Base-by-base conservation (phyloP, 1,140 invertebrate genomes). In the Heliconius melpomene region DNA sequence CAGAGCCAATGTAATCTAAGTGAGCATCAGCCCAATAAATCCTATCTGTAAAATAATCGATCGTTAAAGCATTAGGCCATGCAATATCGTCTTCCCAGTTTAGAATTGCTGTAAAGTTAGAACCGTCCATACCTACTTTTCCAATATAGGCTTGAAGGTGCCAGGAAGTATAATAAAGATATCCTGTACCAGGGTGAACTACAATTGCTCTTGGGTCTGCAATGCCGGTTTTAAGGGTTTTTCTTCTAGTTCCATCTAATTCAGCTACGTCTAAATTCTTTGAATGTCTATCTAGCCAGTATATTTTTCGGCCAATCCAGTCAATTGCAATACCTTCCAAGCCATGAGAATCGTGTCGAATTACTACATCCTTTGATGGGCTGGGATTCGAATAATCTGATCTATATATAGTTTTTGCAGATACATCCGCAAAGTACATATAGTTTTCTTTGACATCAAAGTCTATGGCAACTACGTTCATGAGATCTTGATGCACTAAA, bases 1-100 rank as follows among this genome's bases (percentile, higher is more conserved):
- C 96, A 77, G 97, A 99, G 32, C 98, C 99, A 46, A 99, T 99
- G 84, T 99, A 99, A 94, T 99, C 99, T 36, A 99, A 95, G 96
- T 99, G 99, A 83, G 99, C 99, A 92, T 99, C 99, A 1, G 98
- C 99, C 97, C 98, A 99, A 94, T 98, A 99, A 23, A 99, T 96
- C 84, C 97, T 96, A 84, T 99, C 97, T 5, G 98, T 98, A 88
- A 99, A 99, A 89, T 98, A 99, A 88, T 99, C 99, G 74, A 99
- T 98, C 0, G 99, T 98, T 1, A 99, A 90, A 5, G 98, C 99
- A 93, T 99, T 99, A 0, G 99, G 99, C 99, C 99, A 99, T 20
- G 99, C 99, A 23, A 99, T 97, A 86, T 99, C 98, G 78, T 99
- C 96, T 87, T 99, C 97, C 96, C 98, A 98, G 16, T 97, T 98